phyloP scores from a whole-genome alignment of 2,113 vertebrate genomes.

The western clawed frog (Xenopus tropicalis) region DNA sequence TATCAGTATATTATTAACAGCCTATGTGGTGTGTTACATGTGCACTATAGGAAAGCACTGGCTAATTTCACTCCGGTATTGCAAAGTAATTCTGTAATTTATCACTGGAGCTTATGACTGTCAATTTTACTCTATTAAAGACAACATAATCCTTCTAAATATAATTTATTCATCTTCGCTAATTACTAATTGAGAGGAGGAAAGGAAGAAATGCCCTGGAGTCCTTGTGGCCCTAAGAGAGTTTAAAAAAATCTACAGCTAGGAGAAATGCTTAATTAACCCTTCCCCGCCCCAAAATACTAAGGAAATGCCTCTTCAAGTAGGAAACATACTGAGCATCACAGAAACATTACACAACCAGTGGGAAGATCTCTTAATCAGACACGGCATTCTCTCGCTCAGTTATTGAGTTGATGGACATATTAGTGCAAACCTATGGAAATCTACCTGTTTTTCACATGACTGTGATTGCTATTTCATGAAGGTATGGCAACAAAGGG shows the following conservation, averaged over 20 bases:
- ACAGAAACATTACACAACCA: too few species aligned
- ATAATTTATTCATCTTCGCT: slow-evolving; percentile 41
- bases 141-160: slow-evolving; percentile 43
- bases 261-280: slow-evolving; percentile 6
- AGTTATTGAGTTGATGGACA: too few species aligned
- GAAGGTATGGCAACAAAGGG: too few species aligned
- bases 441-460: too few species aligned
- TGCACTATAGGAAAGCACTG: not conserved
- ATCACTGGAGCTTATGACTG: slow-evolving; percentile 30
- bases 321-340: too few species aligned
- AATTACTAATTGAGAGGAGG: slow-evolving; percentile 42
- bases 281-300: not conserved
- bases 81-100: slow-evolving; percentile 15
- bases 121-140: slow-evolving; percentile 39
- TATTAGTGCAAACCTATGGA: too few species aligned
- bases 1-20: too few species aligned
- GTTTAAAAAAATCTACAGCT: not conserved
- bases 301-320: too few species aligned
- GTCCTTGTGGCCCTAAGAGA: slow-evolving; percentile 3
- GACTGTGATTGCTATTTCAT: too few species aligned
- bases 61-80: not conserved
- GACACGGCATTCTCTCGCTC: too few species aligned
- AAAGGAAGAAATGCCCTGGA: slow-evolving; percentile 11
- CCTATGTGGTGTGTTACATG: too few species aligned
- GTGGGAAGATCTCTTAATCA: too few species aligned